Evolutionary conservation across 2,797 vertebrate species (phyloP).

Genomic region (Xyrichtys novacula): DNA sequence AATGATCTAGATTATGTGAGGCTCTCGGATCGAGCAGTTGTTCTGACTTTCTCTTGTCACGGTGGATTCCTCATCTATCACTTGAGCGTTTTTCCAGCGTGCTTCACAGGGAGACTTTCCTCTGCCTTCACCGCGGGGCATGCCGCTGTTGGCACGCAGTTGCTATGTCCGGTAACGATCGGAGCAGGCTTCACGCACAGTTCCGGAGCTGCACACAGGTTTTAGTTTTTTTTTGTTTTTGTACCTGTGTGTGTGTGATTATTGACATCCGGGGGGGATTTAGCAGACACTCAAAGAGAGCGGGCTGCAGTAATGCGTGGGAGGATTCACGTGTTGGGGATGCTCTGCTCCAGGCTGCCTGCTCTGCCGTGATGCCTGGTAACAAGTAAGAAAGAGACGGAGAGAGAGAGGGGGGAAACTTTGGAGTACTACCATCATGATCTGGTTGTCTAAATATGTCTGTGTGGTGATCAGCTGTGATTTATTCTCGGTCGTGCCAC

Average conservation of each 20-base stretch:
- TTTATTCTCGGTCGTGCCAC: slow-evolving; percentile 1
- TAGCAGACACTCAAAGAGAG: slow-evolving; percentile 54
- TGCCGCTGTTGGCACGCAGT: background rate
- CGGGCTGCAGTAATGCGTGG: slow-evolving; percentile 65
- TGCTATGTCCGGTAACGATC: background rate
- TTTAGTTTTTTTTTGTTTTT: background rate
- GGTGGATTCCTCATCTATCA: too few species aligned
- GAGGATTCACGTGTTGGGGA: slow-evolving; percentile 75
- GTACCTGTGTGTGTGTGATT: slow-evolving; percentile 3
- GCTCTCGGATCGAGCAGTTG: too few species aligned
- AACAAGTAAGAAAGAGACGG: slow-evolving; percentile 53
- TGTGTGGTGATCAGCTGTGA: too few species aligned
- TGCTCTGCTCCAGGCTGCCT: slow-evolving; percentile 67
- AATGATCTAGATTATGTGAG: slow-evolving; percentile 10
- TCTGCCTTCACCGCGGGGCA: slow-evolving; percentile 17
- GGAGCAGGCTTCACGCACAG: slow-evolving; percentile 5
- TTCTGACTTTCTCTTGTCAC: too few species aligned
- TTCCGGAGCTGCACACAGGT: background rate
- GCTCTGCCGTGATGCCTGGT: slow-evolving; percentile 67
- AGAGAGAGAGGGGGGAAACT: background rate
- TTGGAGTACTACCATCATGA: slow-evolving; percentile 1
- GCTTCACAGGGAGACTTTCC: slow-evolving; percentile 14
- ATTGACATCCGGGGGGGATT: slow-evolving; percentile 32
- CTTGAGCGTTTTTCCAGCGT: background rate
- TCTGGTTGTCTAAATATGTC: background rate